Evolutionary conservation across 2,113 vertebrate species (phyloP).

Genomic region (Crotalus helleri): DNA sequence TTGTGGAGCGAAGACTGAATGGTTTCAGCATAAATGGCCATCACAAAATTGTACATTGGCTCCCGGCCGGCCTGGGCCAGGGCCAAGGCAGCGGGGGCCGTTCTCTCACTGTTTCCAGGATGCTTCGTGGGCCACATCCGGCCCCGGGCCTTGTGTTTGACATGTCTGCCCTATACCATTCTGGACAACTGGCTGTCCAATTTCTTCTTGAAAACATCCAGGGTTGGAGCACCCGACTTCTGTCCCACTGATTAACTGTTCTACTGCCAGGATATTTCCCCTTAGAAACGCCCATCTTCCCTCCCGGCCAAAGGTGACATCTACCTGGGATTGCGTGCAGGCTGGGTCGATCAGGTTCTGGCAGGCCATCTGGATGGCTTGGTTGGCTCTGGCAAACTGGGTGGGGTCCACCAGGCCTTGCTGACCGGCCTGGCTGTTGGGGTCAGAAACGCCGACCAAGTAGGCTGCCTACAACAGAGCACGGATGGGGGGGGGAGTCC

Average conservation of each 20-base stretch:
- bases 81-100: no score
- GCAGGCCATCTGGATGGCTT: constrained; percentile 98
- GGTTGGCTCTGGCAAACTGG: constrained; percentile 95
- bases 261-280: background rate
- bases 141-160: no score
- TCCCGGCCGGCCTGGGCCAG: no score
- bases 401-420: constrained; percentile 94
- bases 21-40: no score
- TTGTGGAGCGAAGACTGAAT: no score
- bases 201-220: background rate
- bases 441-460: constrained; percentile 90
- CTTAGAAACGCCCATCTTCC: background rate
- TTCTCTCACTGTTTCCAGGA: no score
- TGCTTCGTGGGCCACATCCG: no score
- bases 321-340: constrained; percentile 95
- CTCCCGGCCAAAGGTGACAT: background rate
- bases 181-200: background rate
- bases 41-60: no score
- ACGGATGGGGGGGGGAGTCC: no score
- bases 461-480: constrained; percentile 80
- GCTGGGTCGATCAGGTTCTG: constrained; percentile 94
- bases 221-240: background rate
- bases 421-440: constrained; percentile 91
- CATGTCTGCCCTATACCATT: no score
- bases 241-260: background rate